Evolutionary conservation across 2,888 invertebrate species (phyloP), one percentile per base, ranked within the genome.

Genomic region (Lingula anatina): DNA sequence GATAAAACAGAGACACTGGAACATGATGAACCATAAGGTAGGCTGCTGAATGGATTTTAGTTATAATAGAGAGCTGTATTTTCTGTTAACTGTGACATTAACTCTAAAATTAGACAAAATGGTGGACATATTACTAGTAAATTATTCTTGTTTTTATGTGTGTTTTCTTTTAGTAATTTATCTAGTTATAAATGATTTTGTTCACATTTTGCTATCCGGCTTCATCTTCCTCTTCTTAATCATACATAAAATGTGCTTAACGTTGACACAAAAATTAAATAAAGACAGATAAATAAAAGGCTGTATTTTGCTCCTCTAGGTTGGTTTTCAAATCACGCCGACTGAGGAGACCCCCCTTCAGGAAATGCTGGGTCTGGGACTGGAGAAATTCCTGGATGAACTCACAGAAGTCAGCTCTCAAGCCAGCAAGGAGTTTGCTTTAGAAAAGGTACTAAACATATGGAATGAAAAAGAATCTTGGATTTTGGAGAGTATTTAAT

Each of bases 361-460:
- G n/a, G 72, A 75, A 28, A 65, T 74, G 15, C 57, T 75, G n/a
- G 61, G 68, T 46, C 56, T 71, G 46, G 68, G 66, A 12, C 62
- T 75, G n/a, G 73, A 74, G 55, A 73, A 73, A 55, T 68, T 67
- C 57, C 56, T 75, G 37, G 73, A 73, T 49, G 64, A 66, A n/a
- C 58, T 75, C 40, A 63, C 58, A 47, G 61, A 62, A 38, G 72
- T 73, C 57, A 72, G 71, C 49, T 65, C 68, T 2, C 70, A 70
- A 50, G 75, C 75, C 56, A 73, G 72, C 63, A 75, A 75, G 46
- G 75, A 75, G 51, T 75, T 66, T 59, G 71, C 73, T 15, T 62
- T 75, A 18, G 74, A 75, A 59, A 73, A 71, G 66, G 74, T 72
- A n/a, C n/a, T n/a, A n/a, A 7, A 42, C 27, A n/a, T n/a, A n/a